Conservation (phyloP, 1,140 invertebrate genomes). For the Phortica variegata region DNA sequence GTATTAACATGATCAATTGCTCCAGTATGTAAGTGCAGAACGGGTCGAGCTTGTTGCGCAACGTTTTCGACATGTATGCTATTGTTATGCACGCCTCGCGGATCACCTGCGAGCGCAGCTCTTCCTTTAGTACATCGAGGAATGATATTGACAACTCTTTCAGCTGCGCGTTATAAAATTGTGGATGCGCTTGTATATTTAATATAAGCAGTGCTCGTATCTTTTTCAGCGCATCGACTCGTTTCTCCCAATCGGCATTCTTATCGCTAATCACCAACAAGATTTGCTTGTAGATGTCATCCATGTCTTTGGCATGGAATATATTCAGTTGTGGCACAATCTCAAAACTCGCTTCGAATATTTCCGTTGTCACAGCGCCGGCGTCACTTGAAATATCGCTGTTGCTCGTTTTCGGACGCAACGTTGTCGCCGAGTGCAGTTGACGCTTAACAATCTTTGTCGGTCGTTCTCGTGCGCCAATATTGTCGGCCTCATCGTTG, state of each 20-base stretch:
- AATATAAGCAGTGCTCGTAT: conserved; percentile 79
- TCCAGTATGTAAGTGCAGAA: conserved; percentile 81
- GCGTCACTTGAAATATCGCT: conserved; percentile 60
- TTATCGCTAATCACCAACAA: conserved; percentile 75
- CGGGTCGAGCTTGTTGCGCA: conserved; percentile 81
- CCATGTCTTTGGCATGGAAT: conserved; percentile 81
- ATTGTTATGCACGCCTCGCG: conserved; percentile 94
- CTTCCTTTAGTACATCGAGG: conserved; percentile 77
- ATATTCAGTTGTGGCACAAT: conserved; percentile 79
- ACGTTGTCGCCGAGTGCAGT: conserved; percentile 27
- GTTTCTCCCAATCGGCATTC: conserved; percentile 89
- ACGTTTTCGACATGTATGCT: conserved; percentile 82
- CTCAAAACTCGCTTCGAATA: conserved; percentile 84
- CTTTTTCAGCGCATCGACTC: conserved; percentile 85
- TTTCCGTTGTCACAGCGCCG: conserved; percentile 85
- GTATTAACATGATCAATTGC: conserved; percentile 86
- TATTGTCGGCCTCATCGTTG: conserved; percentile 46
- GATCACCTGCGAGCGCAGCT: conserved; percentile 77
- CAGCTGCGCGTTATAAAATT: conserved; percentile 74
- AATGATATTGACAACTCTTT: conserved; percentile 80
- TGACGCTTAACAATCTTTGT: conserved; percentile 49
- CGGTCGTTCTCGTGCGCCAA: conserved; percentile 32
- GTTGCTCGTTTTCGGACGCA: conserved; percentile 23
- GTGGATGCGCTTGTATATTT: conserved; percentile 74
- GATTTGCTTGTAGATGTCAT: conserved; percentile 78